Percentiles rank a stretch among this genome's conserved stretches.
Evolutionary conservation across 2,888 invertebrate species (phyloP).

Genomic region (Hyles lineata): DNA sequence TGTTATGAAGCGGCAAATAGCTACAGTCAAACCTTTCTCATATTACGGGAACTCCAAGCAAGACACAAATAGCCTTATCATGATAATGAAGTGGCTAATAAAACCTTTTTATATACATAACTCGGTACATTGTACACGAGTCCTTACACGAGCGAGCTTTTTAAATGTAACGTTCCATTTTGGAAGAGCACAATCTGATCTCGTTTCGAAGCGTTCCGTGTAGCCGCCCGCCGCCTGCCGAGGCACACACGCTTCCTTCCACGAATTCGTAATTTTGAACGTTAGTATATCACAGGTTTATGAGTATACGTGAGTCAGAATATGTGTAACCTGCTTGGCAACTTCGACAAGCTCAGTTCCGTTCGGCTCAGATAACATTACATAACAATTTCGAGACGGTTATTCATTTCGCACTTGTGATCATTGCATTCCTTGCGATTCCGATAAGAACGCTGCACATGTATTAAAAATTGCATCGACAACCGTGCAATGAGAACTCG

Average conservation of each 20-base stretch:
- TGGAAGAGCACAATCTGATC: conserved; percentile 39
- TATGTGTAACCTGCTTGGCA: conserved; percentile 35
- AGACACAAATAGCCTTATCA: background rate
- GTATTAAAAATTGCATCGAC: conserved; percentile 20
- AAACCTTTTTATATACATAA: background rate
- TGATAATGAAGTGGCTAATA: background rate
- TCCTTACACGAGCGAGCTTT: background rate
- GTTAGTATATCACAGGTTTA: conserved; percentile 47
- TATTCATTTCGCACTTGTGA: conserved; percentile 20
- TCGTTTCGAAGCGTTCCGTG: conserved; percentile 43
- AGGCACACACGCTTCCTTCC: conserved; percentile 42
- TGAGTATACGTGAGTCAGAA: conserved; percentile 51
- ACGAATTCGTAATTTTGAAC: conserved; percentile 48
- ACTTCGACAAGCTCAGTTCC: conserved; percentile 33
- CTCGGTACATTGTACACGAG: background rate
- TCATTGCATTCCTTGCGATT: conserved; percentile 6
- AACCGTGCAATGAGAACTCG: conserved; percentile 3
- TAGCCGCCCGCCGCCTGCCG: conserved; percentile 24
- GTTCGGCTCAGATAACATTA: conserved; percentile 22
- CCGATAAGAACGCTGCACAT: background rate
- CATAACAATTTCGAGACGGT: conserved; percentile 24
- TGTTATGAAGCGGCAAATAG: too few species aligned
- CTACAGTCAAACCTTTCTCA: too few species aligned
- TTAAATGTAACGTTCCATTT: conserved; percentile 25
- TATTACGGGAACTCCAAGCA: too few species aligned